phyloP scores from a whole-genome alignment of 1,140 invertebrate genomes.

The Diorhabda elongata region DNA sequence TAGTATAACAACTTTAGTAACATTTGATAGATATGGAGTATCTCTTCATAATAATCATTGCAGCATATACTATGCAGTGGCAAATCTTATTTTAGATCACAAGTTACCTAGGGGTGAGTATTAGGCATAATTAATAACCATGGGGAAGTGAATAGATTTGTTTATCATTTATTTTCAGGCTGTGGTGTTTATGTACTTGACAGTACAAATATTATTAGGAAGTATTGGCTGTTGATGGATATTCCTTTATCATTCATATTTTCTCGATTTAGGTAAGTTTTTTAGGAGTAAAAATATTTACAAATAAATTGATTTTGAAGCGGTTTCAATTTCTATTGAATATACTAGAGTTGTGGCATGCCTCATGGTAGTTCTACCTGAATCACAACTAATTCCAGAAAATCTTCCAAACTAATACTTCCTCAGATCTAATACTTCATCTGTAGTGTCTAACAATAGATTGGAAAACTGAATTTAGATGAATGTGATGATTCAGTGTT shows the following conservation, averaged over 20 bases:
- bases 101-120: constrained; percentile 64
- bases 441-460: too few relatives aligned
- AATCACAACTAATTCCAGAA: too few relatives aligned
- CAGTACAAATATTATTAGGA: constrained; percentile 78
- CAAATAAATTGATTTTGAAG: too few relatives aligned
- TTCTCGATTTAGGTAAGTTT: constrained; percentile 67
- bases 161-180: constrained; percentile 50
- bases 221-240: constrained; percentile 82
- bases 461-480: too few relatives aligned
- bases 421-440: too few relatives aligned
- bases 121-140: not conserved
- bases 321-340: too few relatives aligned
- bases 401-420: too few relatives aligned
- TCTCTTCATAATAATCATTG: constrained; percentile 87
- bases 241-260: constrained; percentile 71
- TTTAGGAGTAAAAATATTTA: not conserved
- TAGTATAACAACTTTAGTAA: constrained; percentile 79
- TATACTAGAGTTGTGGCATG: too few relatives aligned
- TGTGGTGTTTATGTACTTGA: constrained; percentile 78
- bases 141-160: not conserved
- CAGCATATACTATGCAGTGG: constrained; percentile 74
- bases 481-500: too few relatives aligned
- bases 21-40: constrained; percentile 88
- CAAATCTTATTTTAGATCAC: constrained; percentile 69
- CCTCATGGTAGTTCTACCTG: too few relatives aligned